Base-by-base conservation (phyloP, 2,888 invertebrate genomes). In the Cephus spinipes region DNA sequence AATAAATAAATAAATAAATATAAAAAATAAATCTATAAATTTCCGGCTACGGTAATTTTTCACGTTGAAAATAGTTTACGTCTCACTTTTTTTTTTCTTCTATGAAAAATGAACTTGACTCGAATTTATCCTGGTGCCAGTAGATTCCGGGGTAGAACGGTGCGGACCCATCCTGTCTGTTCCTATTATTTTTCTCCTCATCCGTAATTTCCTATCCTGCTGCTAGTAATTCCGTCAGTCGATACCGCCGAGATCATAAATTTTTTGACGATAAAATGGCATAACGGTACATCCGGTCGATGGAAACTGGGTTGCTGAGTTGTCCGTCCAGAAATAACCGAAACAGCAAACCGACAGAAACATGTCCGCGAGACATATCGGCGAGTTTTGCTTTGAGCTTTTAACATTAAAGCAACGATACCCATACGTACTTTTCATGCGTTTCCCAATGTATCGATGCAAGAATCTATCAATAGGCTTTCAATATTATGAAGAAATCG, bases 271-370 rank as follows among this genome's bases (percentile, higher is more conserved):
- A 84, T 73, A 77, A 80, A 80, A 76, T 23, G 36, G 68, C 34
- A 75, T 76, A 80, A 81, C 78, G 76, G 79, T n/a, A 83, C 79
- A 79, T 82, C 83, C 83, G 82, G 82, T 81, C 78, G 81, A 78
- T 75, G 81, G 81, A 85, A 86, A 86, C 75, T 78, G 78, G 78
- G 76, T 76, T 78, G 78, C 75, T 68, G 78, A 78, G 78, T 78
- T 84, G 85, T 82, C 83, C 77, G 76, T 82, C 87, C 87, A 85
- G 86, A 87, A 87, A 87, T 87, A 87, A 81, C 82, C 81, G 79
- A 81, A 78, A 55, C 55, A 55, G 74, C 77, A 77, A 75, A 40
- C 74, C 80, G 74, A 79, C 77, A 77, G 82, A 85, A 86, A 86
- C 85, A 81, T 83, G 86, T 88, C 86, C 82, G 84, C 80, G 69